phyloP scores from a whole-genome alignment of 2,888 invertebrate genomes.

The Apoda limacodes region DNA sequence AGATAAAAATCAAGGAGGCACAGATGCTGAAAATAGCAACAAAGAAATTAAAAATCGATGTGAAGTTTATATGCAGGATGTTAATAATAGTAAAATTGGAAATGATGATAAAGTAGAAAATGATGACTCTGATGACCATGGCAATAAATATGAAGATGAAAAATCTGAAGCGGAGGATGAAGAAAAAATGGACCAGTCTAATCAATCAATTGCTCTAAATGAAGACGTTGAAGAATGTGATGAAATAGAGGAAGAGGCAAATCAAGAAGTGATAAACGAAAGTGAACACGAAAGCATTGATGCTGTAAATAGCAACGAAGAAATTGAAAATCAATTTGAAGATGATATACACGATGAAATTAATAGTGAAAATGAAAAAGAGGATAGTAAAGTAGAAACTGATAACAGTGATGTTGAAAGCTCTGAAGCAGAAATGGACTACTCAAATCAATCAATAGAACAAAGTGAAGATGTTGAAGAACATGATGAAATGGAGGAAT shows the following conservation, averaged over 20 bases:
- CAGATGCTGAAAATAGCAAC: too few species aligned
- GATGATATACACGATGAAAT: constrained; percentile 7
- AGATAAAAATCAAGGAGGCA: background rate
- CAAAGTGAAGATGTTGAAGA: background rate
- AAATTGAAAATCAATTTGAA: constrained; percentile 17
- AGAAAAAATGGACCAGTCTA: too few species aligned
- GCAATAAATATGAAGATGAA: constrained; percentile 16
- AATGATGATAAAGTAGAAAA: constrained; percentile 4
- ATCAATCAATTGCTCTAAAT: constrained; percentile 14
- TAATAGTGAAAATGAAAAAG: background rate
- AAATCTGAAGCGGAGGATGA: constrained; percentile 14
- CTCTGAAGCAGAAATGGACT: background rate
- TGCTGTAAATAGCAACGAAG: constrained; percentile 11
- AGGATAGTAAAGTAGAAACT: constrained; percentile 1
- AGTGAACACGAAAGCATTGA: constrained; percentile 5
- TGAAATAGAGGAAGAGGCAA: background rate
- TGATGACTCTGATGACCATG: too few species aligned
- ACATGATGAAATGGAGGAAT: constrained; percentile 1
- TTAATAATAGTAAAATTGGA: too few species aligned
- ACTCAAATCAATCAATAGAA: too few species aligned
- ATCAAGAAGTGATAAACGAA: constrained; percentile 15
- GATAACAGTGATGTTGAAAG: background rate
- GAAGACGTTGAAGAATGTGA: constrained; percentile 15
- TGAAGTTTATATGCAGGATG: too few species aligned
- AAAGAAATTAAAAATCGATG: too few species aligned